A percentile compares a stretch with the other conserved stretches of the same genome.
Conservation (phyloP, 2,888 invertebrate species). For the Labia minor region DNA sequence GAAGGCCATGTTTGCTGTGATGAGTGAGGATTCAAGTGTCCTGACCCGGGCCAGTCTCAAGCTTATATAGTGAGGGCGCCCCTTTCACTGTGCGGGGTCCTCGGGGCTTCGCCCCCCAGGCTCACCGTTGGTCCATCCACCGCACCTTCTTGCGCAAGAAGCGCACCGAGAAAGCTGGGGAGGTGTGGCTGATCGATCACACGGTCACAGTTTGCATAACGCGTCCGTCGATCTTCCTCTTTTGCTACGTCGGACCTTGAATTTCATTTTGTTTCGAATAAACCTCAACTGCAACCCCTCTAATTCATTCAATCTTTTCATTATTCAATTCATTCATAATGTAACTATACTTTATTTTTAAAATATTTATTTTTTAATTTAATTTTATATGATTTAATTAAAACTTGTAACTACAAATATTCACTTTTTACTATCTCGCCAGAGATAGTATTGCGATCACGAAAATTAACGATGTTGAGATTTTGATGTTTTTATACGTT, state of each 20-base stretch:
- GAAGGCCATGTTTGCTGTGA: background rate
- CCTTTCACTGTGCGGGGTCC: conserved; percentile 6
- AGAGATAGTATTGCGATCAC: too few species aligned
- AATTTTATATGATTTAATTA: too few species aligned
- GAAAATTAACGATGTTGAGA: too few species aligned
- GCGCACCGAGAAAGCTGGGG: conserved; percentile 7
- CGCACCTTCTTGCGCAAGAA: conserved; percentile 4
- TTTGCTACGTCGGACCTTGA: background rate
- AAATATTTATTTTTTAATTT: too few species aligned
- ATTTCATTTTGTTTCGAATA: too few species aligned
- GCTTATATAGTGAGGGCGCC: conserved; percentile 13
- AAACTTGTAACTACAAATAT: too few species aligned
- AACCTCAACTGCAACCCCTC: background rate
- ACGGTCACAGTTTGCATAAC: background rate
- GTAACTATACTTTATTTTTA: too few species aligned
- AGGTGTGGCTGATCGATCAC: conserved; percentile 3
- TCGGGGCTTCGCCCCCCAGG: conserved; percentile 7
- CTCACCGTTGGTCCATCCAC: conserved; percentile 4
- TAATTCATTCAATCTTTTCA: too few species aligned
- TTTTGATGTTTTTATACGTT: too few species aligned
- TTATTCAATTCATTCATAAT: too few species aligned
- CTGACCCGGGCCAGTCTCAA: background rate
- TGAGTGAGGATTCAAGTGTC: conserved; percentile 7
- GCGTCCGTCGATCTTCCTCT: background rate
- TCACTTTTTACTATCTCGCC: too few species aligned